Evolutionary conservation across 2,797 vertebrate species (phyloP).

Genomic region (Pantherophis alleghaniensis): DNA sequence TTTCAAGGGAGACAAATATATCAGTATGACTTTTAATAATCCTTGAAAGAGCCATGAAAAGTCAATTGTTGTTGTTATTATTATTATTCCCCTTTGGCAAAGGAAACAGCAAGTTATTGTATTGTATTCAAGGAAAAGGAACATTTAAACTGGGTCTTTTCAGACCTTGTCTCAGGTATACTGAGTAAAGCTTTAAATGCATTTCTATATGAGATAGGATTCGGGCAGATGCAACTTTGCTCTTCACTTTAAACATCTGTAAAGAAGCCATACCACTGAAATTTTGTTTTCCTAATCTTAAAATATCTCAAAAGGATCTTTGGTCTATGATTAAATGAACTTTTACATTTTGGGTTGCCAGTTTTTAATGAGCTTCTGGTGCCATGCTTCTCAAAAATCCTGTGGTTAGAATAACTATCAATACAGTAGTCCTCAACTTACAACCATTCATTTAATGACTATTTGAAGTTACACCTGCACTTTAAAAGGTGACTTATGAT

Average conservation of each 20-base stretch:
- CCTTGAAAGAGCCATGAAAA: background rate
- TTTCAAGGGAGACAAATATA: background rate
- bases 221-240: background rate
- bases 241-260: background rate
- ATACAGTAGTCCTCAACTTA: background rate
- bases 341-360: background rate
- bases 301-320: background rate
- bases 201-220: background rate
- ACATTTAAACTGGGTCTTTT: background rate
- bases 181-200: background rate
- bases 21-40: background rate
- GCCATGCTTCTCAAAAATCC: background rate
- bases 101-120: background rate
- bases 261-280: background rate
- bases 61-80: background rate
- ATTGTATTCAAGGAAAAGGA: background rate
- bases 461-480: background rate
- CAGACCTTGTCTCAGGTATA: background rate
- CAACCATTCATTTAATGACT: background rate
- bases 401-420: background rate
- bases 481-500: background rate
- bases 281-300: background rate
- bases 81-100: background rate
- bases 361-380: background rate
- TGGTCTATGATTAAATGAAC: background rate